Base-by-base conservation (phyloP, 1,140 invertebrate species). In the Hycleus cichorii region DNA sequence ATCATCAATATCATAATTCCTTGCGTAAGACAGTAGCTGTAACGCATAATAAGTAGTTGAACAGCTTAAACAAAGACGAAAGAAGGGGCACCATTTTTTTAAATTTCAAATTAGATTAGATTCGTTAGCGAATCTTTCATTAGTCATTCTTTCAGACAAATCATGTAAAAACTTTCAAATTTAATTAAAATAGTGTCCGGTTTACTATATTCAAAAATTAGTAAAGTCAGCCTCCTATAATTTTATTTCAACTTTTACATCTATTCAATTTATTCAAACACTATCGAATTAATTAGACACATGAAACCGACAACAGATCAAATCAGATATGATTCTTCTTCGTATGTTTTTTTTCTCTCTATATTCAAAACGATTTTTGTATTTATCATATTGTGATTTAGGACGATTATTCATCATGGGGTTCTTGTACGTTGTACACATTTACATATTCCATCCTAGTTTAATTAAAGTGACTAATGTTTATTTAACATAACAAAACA, bases 401-500 rank as follows among this genome's bases (percentile, higher is more conserved):
- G 44, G 57, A 57, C 40, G 46, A 45, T 59, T 49, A 59, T 59
- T 53, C 58, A 54, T 55, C 46, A 42, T 11, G 11, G 11, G 11
- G 11, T 6, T 42, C 40, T 9, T n/a, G 40, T n/a, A 4, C 9
- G 40, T n/a, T 32, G 32, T 32, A 32, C 32, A 32, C 32, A 67
- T 67, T 65, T 67, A 63, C 65, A 67, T 67, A 65, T 59, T 47
- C 63, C 59, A 60, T 64, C 58, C 57, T 58, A 57, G 57, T 67
- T 65, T 67, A 65, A 67, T 67, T 67, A 65, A 67, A 63, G 60
- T 67, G 65, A 67, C 65, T 67, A 67, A 67, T 67, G 65, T 67
- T 67, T 67, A 65, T 64, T 67, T 67, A 67, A 67, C 65, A 67
- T 67, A 67, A 67, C 65, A 67, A 67, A 67, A 67, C 65, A 56